Evolutionary conservation across 2,113 vertebrate species (phyloP).

Genomic region (Spilogale gracilis): DNA sequence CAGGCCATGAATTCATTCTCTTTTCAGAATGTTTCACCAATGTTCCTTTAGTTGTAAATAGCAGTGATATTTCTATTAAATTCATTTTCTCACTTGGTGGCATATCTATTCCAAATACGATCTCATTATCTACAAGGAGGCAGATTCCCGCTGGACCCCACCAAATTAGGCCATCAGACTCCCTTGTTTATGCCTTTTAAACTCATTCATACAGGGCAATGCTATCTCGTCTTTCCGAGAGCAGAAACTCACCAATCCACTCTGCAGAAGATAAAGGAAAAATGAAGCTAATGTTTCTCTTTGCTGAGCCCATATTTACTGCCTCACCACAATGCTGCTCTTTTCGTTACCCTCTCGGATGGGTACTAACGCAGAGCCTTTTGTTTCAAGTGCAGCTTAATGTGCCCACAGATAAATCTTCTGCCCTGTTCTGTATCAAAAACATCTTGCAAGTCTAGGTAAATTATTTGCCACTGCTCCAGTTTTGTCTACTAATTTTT

Average conservation of each 20-base stretch:
- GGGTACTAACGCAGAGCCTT: conserved; percentile 27
- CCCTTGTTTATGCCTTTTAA: conserved; percentile 65
- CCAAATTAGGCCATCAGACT: conserved; percentile 67
- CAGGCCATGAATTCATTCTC: conserved; percentile 41
- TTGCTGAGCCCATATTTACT: conserved; percentile 35
- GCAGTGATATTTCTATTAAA: conserved; percentile 69
- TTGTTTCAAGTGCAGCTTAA: conserved; percentile 58
- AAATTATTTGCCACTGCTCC: conserved; percentile 66
- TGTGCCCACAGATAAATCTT: conserved; percentile 71
- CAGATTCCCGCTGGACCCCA: conserved; percentile 29
- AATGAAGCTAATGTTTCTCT: conserved; percentile 56
- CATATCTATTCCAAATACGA: conserved; percentile 62
- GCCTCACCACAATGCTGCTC: not conserved
- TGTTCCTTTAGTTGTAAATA: conserved; percentile 66
- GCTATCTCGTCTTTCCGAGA: not conserved
- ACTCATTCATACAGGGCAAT: conserved; percentile 52
- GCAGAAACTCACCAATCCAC: conserved; percentile 4
- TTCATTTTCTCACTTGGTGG: conserved; percentile 68
- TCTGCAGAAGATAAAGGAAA: conserved; percentile 54
- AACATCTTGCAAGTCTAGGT: conserved; percentile 63
- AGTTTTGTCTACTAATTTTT: conserved; percentile 83
- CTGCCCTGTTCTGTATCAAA: conserved; percentile 51
- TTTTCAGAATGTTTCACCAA: conserved; percentile 52
- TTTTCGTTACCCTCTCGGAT: not conserved
- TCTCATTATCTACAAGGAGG: conserved; percentile 77